Base-by-base conservation (phyloP, 2,888 invertebrate genomes). In the Galeopsomyia nigrocyanea region DNA sequence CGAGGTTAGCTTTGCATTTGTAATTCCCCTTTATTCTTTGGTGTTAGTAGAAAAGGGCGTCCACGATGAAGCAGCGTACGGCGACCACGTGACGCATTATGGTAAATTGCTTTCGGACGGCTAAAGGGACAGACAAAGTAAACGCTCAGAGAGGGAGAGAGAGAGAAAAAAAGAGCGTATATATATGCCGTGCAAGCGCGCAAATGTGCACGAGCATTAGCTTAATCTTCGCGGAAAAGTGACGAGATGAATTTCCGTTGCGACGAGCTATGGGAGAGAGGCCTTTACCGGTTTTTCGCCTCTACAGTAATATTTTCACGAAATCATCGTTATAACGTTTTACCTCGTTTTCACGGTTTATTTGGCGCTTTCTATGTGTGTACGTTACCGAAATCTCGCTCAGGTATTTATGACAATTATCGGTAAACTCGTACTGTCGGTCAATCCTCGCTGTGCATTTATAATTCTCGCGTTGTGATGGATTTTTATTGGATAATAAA, bases 141-240 rank as follows among this genome's bases (percentile, higher is more conserved):
- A 64, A 66, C 63, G 64, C 60, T 50, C 58, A 74, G 26, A 74
- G 26, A 26, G 26, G 5, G 26, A 26, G 26, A 26, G 26, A 74
- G 66, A 39, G 26, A 26, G 26, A 26, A 71, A 74, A 74, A 67
- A 39, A 39, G 13, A 68, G 68, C 63, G 60, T 60, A 60, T 39
- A 60, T 60, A 61, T 39, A 39, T 66, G 60, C 56, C 19, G 17
- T 31, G 14, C 6, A 10, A 3, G 16, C 16, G 60, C 55, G 64
- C 56, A 79, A 81, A 82, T 79, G 79, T 73, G 77, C 77, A 62
- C 75, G 78, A 73, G 78, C 81, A 81, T 81, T 80, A 80, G 79
- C 77, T 77, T 78, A 81, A 79, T 75, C 74, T 73, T 68, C 70
- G 67, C 60, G 2, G 72, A 71, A 71, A 70, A 68, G 62, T 61